Conservation (phyloP, 2,888 invertebrate genomes). For the Eulithis prunata region DNA sequence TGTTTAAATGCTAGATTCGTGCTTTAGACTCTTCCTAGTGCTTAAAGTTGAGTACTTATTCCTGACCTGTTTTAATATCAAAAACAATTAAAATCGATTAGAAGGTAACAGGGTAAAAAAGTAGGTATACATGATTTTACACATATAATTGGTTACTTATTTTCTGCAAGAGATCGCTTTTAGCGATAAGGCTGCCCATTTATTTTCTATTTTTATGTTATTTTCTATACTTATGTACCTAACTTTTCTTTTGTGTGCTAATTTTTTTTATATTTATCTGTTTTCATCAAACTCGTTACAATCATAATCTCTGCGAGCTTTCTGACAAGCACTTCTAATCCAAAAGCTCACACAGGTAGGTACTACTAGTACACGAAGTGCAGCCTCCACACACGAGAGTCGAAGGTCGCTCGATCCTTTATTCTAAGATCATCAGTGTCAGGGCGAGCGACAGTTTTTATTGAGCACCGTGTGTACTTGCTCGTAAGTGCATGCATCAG, state of each 20-base stretch:
- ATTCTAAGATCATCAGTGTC: slow-evolving; percentile 77
- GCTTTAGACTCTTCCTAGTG: neutral
- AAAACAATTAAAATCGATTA: too few species aligned
- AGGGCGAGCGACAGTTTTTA: slow-evolving; percentile 71
- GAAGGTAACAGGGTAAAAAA: too few species aligned
- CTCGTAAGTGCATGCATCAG: slow-evolving; percentile 28
- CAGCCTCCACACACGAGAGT: slow-evolving; percentile 28
- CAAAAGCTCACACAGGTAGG: slow-evolving; percentile 18
- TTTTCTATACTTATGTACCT: too few species aligned
- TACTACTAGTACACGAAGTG: neutral
- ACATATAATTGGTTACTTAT: too few species aligned
- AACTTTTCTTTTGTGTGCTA: too few species aligned
- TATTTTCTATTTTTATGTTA: too few species aligned
- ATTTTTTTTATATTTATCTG: too few species aligned
- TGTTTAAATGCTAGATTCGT: slow-evolving; percentile 1
- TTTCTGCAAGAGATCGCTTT: too few species aligned
- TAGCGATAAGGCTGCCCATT: too few species aligned
- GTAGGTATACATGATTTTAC: too few species aligned
- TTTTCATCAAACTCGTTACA: too few species aligned
- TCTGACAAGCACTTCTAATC: slow-evolving; percentile 10
- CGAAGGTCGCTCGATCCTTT: slow-evolving; percentile 64
- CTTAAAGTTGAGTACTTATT: neutral
- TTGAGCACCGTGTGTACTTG: slow-evolving; percentile 35
- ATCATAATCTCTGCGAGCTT: too few species aligned
- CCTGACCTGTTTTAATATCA: neutral